Evolutionary conservation across 2,888 invertebrate genomes (phyloP).

Genomic region (Philonicus albiceps): DNA sequence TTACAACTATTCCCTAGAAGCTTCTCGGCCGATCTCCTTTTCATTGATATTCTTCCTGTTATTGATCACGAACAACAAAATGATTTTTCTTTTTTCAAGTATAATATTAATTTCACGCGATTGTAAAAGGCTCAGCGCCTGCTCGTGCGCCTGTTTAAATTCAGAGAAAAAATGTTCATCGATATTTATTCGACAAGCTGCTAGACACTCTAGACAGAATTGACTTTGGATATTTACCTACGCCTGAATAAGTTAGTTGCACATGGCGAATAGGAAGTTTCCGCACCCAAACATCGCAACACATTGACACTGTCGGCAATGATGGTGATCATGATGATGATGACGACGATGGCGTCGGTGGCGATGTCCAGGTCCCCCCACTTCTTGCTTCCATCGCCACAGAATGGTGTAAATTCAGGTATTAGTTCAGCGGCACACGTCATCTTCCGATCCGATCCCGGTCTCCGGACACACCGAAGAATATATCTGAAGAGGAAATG

Average conservation of each 20-base stretch:
- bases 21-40: background rate
- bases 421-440: conserved; percentile 18
- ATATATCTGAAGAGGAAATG: conserved; percentile 31
- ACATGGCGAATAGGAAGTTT: conserved; percentile 14
- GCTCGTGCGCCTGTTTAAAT: background rate
- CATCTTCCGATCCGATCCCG: background rate
- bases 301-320: background rate
- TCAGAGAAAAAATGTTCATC: background rate
- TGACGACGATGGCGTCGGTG: background rate
- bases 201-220: background rate
- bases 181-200: background rate
- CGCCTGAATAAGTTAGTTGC: background rate
- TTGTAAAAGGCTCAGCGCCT: background rate
- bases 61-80: background rate
- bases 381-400: background rate
- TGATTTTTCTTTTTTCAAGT: background rate
- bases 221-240: background rate
- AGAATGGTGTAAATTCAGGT: background rate
- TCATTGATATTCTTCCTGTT: background rate
- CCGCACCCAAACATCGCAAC: background rate
- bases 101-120: background rate
- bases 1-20: background rate
- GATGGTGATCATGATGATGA: background rate
- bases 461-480: background rate
- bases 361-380: background rate